These are phyloP conservation scores for Ochropleura plecta DNA, from an alignment of 2,888 invertebrate genomes.

Conservation along the genomic window DNA sequence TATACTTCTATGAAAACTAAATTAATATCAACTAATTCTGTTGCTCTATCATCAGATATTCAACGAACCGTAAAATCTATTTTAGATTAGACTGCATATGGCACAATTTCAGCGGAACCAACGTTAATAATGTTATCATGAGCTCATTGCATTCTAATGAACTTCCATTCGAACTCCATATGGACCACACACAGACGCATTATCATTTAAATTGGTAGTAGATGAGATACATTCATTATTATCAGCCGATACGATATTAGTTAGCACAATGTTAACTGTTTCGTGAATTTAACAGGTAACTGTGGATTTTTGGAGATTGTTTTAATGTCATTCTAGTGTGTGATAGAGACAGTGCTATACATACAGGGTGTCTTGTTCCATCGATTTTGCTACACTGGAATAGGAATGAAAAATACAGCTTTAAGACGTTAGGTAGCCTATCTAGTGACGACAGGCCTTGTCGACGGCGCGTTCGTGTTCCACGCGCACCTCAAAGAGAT, in stretches of 20 bases:
- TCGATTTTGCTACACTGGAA: no score
- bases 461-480: no score
- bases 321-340: no score
- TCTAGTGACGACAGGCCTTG: no score
- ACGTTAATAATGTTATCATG: slow-evolving; percentile 34
- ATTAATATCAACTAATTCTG: not conserved
- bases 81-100: slow-evolving; percentile 5
- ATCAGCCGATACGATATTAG: slow-evolving; percentile 19
- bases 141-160: slow-evolving; percentile 43
- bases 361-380: no score
- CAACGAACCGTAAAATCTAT: not conserved
- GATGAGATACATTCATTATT: slow-evolving; percentile 24
- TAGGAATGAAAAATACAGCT: no score
- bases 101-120: not conserved
- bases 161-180: slow-evolving; percentile 24
- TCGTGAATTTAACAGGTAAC: slow-evolving; percentile 33
- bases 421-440: no score
- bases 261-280: slow-evolving; percentile 47
- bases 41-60: not conserved
- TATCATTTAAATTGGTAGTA: slow-evolving; percentile 54
- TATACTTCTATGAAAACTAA: not conserved
- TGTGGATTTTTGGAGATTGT: no score
- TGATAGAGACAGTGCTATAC: no score
- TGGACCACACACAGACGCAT: slow-evolving; percentile 16
- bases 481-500: no score